A percentile compares a stretch with the other conserved stretches of the same genome.
Evolutionary conservation across 2,113 vertebrate genomes (phyloP).

Genomic region (Amphilophus citrinellus): DNA sequence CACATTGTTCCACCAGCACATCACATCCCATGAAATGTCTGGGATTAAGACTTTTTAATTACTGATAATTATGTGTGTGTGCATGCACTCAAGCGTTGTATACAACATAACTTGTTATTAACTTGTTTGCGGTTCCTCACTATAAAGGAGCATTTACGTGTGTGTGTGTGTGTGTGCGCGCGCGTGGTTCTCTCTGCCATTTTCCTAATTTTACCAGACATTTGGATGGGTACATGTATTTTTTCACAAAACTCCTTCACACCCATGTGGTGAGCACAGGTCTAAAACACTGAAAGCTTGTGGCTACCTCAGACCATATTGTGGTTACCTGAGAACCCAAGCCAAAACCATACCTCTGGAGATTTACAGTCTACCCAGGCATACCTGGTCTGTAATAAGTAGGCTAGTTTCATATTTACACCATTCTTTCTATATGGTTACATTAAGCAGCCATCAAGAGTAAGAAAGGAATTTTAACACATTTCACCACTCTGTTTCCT

Average conservation of each 20-base stretch:
- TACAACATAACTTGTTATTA: background rate
- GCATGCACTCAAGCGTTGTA: background rate
- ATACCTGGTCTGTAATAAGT: background rate
- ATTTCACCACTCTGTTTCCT: conserved; percentile 53
- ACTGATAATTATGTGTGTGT: conserved; percentile 18
- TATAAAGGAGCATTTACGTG: background rate
- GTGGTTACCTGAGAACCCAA: conserved; percentile 63
- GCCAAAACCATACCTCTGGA: conserved; percentile 38
- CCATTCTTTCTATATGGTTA: conserved; percentile 10
- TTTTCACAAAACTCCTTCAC: conserved; percentile 28
- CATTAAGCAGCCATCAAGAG: conserved; percentile 31
- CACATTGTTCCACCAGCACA: conserved; percentile 21
- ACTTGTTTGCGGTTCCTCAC: conserved; percentile 29
- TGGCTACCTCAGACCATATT: conserved; percentile 53
- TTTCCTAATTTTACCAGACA: conserved; percentile 44
- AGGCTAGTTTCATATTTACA: conserved; percentile 19
- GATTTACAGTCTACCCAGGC: conserved; percentile 14
- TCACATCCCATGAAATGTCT: background rate
- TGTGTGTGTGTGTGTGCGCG: conserved; percentile 12
- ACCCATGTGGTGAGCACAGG: conserved; percentile 36
- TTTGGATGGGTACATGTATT: conserved; percentile 31
- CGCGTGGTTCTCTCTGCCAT: background rate
- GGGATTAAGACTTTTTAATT: conserved; percentile 49
- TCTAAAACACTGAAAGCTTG: conserved; percentile 67
- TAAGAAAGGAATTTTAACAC: conserved; percentile 47